Evolutionary conservation across 2,888 invertebrate genomes (phyloP), one percentile per base, ranked within the genome.

Genomic region (Sericinus montela): DNA sequence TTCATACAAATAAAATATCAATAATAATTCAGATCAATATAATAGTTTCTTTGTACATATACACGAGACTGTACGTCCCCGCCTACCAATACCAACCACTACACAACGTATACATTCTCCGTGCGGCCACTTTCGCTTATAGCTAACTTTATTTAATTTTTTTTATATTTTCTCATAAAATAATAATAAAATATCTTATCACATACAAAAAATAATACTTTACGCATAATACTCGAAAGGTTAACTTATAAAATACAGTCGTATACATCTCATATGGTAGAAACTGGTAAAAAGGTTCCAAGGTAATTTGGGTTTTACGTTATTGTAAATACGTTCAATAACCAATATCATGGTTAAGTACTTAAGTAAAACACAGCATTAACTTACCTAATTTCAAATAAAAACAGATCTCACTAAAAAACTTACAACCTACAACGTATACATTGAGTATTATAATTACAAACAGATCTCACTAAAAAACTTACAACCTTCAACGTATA

Each of bases 1-100:
- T 3, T 32, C 11, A 6, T 32, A 19, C 3, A 43, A 70, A 69
- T 68, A 53, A 70, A 67, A 77, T 65, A 62, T 62, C 55, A 45
- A 40, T 57, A 45, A 69, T 70, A 72, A 62, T 75, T 82, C 79
- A 84, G 83, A 83, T 75, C 80, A 82, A 77, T 86, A 83, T 86
- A 86, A 81, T 86, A 81, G 62, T 82, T 83, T 82, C 83, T 87
- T 86, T 86, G 86, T 87, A 85, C 85, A 78, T 83, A 83, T 74
- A 81, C 83, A 82, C 69, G 71, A 75, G 79, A 75, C 70, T 65
- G 66, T 63, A 51, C 62, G 60, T 75, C 77, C 72, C 71, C 50
- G 14, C 67, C 83, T 85, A 84, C 75, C 79, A 57, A 69, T 72
- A 75, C 63, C 69, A n/a, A n/a, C n/a, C 65, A 74, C 85, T 85